phyloP scores from a whole-genome alignment of 2,113 vertebrate species.

The Glaucomys volans region DNA sequence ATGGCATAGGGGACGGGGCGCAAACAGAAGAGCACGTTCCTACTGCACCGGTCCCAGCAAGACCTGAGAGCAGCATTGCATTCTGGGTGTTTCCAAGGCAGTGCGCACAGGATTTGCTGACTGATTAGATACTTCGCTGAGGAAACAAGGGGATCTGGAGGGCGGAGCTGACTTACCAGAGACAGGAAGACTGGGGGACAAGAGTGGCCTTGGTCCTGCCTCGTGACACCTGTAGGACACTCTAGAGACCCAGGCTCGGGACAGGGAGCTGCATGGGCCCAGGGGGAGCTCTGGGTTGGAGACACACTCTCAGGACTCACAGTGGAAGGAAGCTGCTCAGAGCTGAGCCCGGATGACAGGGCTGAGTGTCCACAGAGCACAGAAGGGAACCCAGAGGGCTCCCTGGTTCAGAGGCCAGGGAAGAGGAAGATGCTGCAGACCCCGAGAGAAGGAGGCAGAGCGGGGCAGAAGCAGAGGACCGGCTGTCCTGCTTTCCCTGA shows the following conservation, averaged over 20 bases:
- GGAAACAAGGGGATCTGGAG: no score
- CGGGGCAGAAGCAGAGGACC: neutral
- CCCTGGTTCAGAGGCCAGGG: neutral
- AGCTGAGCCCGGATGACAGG: neutral
- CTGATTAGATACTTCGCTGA: neutral
- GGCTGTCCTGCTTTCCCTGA: neutral
- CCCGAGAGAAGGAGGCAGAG: neutral
- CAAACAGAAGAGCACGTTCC: neutral
- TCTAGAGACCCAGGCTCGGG: neutral
- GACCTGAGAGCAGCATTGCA: neutral
- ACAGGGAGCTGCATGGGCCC: no score
- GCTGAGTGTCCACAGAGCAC: neutral
- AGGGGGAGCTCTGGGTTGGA: neutral
- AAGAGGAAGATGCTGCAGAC: neutral
- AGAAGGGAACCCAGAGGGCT: neutral
- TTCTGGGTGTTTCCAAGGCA: neutral
- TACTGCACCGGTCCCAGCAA: neutral
- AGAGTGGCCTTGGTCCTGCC: neutral
- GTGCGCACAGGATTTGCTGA: neutral
- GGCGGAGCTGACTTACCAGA: neutral
- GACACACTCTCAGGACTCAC: neutral
- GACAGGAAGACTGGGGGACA: neutral
- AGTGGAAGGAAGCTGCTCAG: neutral
- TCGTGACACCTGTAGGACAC: neutral
- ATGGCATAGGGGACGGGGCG: no score